Evolutionary conservation across 2,888 invertebrate species (phyloP), one percentile per base, ranked within the genome.

Genomic region (Acleris laterana): DNA sequence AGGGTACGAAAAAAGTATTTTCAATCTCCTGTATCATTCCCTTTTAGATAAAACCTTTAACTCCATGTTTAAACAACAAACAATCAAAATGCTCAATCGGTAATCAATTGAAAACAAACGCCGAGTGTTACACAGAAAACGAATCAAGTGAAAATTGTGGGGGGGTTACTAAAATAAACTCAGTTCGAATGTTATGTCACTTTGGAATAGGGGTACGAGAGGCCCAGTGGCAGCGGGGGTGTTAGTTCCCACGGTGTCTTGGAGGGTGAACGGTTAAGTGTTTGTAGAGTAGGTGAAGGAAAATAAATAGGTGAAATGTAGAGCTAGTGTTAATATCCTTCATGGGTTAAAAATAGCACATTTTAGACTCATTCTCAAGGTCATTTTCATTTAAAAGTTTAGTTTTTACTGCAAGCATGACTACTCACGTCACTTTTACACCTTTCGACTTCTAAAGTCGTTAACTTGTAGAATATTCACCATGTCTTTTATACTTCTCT

Each of bases 31-130:
- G 38, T 38, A 13, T 38, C 38, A 38, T 38, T 38, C 38, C 4
- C 38, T 38, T 38, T 38, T 11, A 11, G 38, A 38, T 38, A 38
- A 38, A 38, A 38, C 38, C 38, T 13, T 38, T 13, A 38, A 38
- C 38, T 38, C 13, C 32, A 38, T 38, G 38, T 38, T 38, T 38
- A 42, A 48, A 42, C 50, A 46, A 28, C 42, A 42, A 56, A 42
- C 49, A 64, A 59, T 59, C 46, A 64, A 59, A 64, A 64, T 64
- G 64, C 64, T 58, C 57, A 64, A 64, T 60, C 64, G 53, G 59
- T 64, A 64, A 64, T 64, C 64, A 60, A 64, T 64, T 60, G 64
- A 64, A 64, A 64, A 64, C 64, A 64, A 60, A 64, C 64, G 49
- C 46, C 48, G 53, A n/a, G 59, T 16, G 64, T 49, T 49, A 64